Percentiles rank a stretch among this genome's conserved stretches.
These are phyloP conservation scores for Acanthoscelides obtectus DNA, from an alignment of 2,888 invertebrate species.

Conservation along the genomic window DNA sequence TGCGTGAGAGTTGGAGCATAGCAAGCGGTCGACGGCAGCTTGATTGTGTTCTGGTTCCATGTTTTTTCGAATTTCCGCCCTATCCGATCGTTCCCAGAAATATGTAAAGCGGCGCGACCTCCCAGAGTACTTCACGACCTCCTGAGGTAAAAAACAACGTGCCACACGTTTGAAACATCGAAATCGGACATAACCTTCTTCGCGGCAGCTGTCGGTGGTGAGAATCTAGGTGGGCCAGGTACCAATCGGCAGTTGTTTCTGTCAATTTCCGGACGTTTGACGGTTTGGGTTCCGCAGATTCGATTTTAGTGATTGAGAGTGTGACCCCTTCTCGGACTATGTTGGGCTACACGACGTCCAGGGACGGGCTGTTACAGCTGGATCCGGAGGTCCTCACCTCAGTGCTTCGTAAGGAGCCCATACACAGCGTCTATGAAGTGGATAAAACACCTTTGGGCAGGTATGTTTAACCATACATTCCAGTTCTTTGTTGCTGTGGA, in stretches of 20 bases:
- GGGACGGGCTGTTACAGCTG: slow-evolving; percentile 70
- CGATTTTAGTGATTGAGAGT: neutral
- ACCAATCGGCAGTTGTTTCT: slow-evolving; percentile 18
- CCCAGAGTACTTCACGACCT: neutral
- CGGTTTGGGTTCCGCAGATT: slow-evolving; percentile 2
- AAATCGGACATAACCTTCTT: slow-evolving; percentile 25
- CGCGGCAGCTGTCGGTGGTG: slow-evolving; percentile 21
- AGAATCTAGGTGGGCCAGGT: slow-evolving; percentile 24
- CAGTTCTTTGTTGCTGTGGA: slow-evolving; percentile 1
- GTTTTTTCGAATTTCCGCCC: slow-evolving; percentile 27
- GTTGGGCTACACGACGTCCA: slow-evolving; percentile 56
- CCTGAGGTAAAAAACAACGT: neutral
- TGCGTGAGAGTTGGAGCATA: slow-evolving; percentile 37
- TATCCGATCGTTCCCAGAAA: slow-evolving; percentile 20
- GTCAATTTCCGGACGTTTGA: slow-evolving; percentile 15
- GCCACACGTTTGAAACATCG: neutral
- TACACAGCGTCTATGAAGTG: slow-evolving; percentile 72
- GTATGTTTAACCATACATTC: slow-evolving; percentile 49
- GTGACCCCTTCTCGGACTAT: slow-evolving; percentile 37
- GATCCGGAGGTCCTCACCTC: slow-evolving; percentile 63
- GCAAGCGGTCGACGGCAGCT: slow-evolving; percentile 39
- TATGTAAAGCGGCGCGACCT: slow-evolving; percentile 21
- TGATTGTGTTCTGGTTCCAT: slow-evolving; percentile 41
- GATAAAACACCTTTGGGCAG: slow-evolving; percentile 83
- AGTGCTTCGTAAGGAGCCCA: slow-evolving; percentile 68